phyloP scores from a whole-genome alignment of 2,888 invertebrate genomes.

The Ferdinandea cuprea region DNA sequence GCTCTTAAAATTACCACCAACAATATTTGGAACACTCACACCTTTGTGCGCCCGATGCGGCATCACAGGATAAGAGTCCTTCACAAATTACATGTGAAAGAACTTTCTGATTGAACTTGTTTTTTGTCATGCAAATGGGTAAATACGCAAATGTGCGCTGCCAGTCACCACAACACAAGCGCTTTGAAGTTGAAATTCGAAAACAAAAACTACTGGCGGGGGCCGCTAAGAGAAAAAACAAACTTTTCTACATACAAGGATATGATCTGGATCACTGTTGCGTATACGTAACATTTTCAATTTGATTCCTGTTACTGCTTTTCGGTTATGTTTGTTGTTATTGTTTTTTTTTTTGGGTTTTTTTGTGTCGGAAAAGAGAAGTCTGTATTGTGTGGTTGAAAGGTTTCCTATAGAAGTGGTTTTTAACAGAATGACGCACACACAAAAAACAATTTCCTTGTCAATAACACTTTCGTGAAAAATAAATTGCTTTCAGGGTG shows the following conservation, averaged over 20 bases:
- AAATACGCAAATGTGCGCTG: conserved; percentile 23
- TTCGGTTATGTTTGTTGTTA: neutral
- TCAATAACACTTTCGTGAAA: neutral
- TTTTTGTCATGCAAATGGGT: conserved; percentile 48
- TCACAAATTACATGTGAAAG: conserved; percentile 42
- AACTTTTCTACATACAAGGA: neutral
- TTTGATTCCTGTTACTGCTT: neutral
- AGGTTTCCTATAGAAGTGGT: neutral
- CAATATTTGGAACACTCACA: conserved; percentile 36
- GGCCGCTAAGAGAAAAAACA: neutral
- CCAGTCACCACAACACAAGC: neutral
- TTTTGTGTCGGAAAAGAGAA: neutral
- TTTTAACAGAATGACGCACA: neutral
- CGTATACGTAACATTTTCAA: conserved; percentile 29
- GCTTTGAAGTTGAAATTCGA: conserved; percentile 31
- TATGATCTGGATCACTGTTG: conserved; percentile 15
- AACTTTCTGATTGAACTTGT: conserved; percentile 41
- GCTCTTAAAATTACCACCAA: conserved; percentile 17
- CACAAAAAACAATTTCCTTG: neutral
- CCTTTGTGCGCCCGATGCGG: conserved; percentile 2
- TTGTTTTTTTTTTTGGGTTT: too few relatives aligned
- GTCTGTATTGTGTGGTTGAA: neutral
- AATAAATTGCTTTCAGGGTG: neutral
- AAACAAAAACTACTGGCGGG: neutral
- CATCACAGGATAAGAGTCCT: neutral